A percentile compares a stretch with the other conserved stretches of the same genome.
These are phyloP conservation scores for Astyanax mexicanus DNA, from an alignment of 2,797 vertebrate genomes.

Conservation along the genomic window DNA sequence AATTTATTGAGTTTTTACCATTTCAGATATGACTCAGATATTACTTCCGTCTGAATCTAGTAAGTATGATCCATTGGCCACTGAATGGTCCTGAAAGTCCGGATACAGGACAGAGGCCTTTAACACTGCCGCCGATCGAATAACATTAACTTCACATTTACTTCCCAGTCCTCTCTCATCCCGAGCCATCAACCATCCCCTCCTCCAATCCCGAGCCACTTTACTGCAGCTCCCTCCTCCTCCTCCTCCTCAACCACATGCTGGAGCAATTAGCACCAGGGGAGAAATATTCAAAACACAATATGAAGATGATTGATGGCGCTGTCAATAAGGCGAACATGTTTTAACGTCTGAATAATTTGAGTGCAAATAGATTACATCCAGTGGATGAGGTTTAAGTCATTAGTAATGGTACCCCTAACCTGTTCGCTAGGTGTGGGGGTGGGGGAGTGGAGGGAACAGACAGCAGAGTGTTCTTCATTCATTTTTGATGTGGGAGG, in stretches of 20 bases:
- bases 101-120: not conserved
- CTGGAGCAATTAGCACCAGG: slow-evolving; percentile 81
- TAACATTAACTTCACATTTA: not conserved
- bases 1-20: no score
- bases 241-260: slow-evolving; percentile 66
- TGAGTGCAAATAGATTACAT: slow-evolving; percentile 83
- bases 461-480: slow-evolving; percentile 46
- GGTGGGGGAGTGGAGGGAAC: not conserved
- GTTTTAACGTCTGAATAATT: slow-evolving; percentile 83
- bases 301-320: slow-evolving; percentile 84
- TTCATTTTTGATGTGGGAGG: slow-evolving; percentile 44
- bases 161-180: slow-evolving; percentile 20
- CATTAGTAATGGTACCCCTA: slow-evolving; percentile 77
- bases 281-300: slow-evolving; percentile 76
- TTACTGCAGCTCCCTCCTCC: not conserved
- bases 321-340: slow-evolving; percentile 80
- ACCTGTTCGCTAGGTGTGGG: slow-evolving; percentile 66
- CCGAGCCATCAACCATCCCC: slow-evolving; percentile 27
- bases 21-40: not conserved
- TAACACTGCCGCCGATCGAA: not conserved
- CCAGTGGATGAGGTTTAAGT: slow-evolving; percentile 79
- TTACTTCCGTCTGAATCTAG: not conserved
- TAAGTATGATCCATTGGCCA: not conserved
- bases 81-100: not conserved
- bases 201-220: not conserved